Conservation (phyloP, 2,113 vertebrate genomes). For the Erythrocercus mccallii region DNA sequence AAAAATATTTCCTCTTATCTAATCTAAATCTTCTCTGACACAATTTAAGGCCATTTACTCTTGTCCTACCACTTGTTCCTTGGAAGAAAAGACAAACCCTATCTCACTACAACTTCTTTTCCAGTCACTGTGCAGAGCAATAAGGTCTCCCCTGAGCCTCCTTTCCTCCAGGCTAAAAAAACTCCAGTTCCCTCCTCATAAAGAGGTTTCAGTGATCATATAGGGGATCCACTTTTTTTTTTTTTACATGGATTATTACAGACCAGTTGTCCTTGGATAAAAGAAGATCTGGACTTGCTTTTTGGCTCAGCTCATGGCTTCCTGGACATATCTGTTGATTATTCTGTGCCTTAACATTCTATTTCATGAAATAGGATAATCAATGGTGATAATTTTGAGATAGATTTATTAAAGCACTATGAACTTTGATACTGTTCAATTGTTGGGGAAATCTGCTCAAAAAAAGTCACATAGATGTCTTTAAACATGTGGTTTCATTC, state of each 20-base stretch:
- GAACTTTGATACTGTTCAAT: neutral
- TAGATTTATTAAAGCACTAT: neutral
- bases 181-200: neutral
- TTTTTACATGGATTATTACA: neutral
- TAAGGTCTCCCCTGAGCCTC: neutral
- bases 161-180: neutral
- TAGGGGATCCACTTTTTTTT: too few relatives aligned
- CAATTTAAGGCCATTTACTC: neutral
- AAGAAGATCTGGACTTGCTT: neutral
- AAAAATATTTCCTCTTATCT: neutral
- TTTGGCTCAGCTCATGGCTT: neutral
- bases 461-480: neutral
- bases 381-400: neutral
- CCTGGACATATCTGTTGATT: neutral
- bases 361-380: neutral
- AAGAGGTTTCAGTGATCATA: neutral
- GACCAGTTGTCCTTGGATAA: neutral
- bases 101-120: neutral
- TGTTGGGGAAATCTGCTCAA: neutral
- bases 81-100: neutral
- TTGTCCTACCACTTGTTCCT: neutral
- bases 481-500: neutral
- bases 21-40: neutral
- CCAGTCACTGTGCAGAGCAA: neutral
- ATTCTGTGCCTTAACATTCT: neutral